Conservation (phyloP, 2,888 invertebrate genomes). For the Xestia ashworthii region DNA sequence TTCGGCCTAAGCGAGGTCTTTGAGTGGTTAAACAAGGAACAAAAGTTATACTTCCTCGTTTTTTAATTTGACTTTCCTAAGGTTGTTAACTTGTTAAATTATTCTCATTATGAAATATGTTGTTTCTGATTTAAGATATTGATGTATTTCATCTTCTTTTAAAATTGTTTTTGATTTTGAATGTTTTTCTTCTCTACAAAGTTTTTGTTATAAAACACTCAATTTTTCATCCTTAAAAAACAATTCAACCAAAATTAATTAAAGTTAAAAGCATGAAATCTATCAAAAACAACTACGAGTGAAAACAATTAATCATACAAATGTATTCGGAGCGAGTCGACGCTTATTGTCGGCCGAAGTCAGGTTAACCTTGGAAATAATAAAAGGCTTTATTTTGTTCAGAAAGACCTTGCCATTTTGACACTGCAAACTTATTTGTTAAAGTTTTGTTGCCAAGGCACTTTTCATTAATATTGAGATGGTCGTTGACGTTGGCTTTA, state of each 20-base stretch:
- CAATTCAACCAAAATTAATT: conserved; percentile 48
- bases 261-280: conserved; percentile 53
- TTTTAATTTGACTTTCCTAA: background rate
- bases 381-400: conserved; percentile 51
- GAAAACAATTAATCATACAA: conserved; percentile 58
- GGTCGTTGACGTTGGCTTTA: conserved; percentile 19
- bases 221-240: conserved; percentile 41
- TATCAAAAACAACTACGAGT: conserved; percentile 52
- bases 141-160: background rate
- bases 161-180: background rate
- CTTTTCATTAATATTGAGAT: conserved; percentile 33
- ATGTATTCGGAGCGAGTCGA: conserved; percentile 48
- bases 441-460: conserved; percentile 14
- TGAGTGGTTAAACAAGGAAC: background rate
- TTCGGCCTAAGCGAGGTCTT: background rate
- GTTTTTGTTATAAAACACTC: background rate
- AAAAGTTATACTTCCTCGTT: background rate
- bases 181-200: background rate
- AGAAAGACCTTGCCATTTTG: conserved; percentile 31
- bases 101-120: background rate
- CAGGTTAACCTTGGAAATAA: conserved; percentile 50
- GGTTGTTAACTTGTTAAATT: background rate
- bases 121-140: background rate
- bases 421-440: conserved; percentile 46
- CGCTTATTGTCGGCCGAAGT: conserved; percentile 35